Evolutionary conservation across 2,797 vertebrate genomes (phyloP).

Genomic region (Myotis vivesi): DNA sequence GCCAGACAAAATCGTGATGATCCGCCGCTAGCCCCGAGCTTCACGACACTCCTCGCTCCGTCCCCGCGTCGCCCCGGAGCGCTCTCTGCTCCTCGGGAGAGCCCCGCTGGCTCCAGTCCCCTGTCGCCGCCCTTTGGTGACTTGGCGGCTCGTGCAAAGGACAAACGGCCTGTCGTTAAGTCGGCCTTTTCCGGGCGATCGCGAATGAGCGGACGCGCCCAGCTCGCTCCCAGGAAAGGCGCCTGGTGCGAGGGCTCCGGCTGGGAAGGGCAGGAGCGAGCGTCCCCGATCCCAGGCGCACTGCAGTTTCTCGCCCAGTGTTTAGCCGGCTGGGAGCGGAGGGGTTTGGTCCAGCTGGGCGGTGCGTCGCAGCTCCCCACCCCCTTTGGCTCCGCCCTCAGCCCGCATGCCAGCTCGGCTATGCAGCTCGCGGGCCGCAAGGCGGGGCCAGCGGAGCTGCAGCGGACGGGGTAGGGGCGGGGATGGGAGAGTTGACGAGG

Average conservation of each 20-base stretch:
- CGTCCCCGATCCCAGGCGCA: neutral
- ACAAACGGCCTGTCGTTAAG: neutral
- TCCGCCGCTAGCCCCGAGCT: neutral
- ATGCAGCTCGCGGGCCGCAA: neutral
- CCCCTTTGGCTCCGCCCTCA: slow-evolving; percentile 32
- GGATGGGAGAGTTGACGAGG: no score
- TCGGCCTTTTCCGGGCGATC: neutral
- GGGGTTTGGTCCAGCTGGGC: neutral
- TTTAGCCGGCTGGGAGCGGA: neutral
- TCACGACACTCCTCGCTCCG: neutral
- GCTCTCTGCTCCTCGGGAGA: neutral
- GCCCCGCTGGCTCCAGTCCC: neutral
- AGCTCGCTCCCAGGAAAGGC: neutral
- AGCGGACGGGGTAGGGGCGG: accelerated
- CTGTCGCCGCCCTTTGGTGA: neutral
- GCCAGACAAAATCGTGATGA: neutral
- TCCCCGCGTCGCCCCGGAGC: neutral
- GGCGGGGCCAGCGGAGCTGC: neutral
- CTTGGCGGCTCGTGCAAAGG: neutral
- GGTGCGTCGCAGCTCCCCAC: neutral
- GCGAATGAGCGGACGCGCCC: neutral
- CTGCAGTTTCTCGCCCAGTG: neutral
- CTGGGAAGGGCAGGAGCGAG: no score
- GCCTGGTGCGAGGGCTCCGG: neutral
- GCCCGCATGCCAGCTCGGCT: neutral